Evolutionary conservation across 2,113 vertebrate genomes (phyloP).

Genomic region (Muscicapa adusta): DNA sequence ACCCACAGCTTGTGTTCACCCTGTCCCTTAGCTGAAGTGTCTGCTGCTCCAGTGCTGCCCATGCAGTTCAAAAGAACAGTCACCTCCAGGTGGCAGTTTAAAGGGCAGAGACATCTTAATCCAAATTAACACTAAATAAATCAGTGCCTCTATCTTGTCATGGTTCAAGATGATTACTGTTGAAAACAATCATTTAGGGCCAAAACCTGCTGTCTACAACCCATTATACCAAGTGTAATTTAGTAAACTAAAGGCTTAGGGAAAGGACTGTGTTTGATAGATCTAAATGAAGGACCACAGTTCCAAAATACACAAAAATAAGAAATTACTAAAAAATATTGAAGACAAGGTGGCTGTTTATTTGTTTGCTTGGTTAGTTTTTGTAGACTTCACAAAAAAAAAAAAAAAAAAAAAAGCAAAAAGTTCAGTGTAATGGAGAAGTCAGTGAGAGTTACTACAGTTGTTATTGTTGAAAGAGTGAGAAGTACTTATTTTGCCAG

Average conservation of each 20-base stretch:
- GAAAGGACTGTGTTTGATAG: background rate
- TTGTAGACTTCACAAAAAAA: background rate
- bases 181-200: background rate
- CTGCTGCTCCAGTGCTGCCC: background rate
- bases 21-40: background rate
- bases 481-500: background rate
- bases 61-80: background rate
- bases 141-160: background rate
- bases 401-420: background rate
- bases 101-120: background rate
- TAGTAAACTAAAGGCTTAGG: background rate
- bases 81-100: background rate
- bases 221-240: background rate
- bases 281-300: background rate
- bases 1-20: background rate
- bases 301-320: background rate
- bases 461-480: background rate
- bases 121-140: background rate
- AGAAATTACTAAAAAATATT: background rate
- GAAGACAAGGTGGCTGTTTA: background rate
- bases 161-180: background rate
- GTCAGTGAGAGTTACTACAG: background rate
- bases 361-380: accelerated
- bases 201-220: background rate
- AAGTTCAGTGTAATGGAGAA: background rate